Percentiles rank a stretch among this genome's conserved stretches.
Conservation (phyloP, 2,113 vertebrate genomes). For the Dromiciops gliroides region DNA sequence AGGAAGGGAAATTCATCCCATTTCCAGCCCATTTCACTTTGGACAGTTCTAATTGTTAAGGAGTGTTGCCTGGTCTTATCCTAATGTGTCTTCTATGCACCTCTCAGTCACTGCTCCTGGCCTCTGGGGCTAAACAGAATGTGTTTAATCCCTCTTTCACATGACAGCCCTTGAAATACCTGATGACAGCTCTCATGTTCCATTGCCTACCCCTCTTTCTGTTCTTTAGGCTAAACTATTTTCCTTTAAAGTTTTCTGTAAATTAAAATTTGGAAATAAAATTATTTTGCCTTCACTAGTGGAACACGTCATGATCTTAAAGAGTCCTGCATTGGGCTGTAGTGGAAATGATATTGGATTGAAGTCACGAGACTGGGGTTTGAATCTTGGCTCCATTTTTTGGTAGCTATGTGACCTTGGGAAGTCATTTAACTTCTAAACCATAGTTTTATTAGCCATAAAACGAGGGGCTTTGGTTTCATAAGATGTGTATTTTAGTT, state of each 20-base stretch:
- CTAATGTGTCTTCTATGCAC: neutral
- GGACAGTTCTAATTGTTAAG: neutral
- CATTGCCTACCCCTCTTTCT: neutral
- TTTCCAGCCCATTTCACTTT: neutral
- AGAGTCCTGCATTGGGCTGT: neutral
- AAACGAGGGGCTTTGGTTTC: neutral
- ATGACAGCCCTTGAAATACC: neutral
- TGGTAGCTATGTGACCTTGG: neutral
- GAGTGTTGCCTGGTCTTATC: neutral
- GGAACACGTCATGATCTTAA: constrained; percentile 33
- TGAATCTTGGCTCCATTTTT: neutral
- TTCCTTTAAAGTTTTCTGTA: constrained; percentile 33
- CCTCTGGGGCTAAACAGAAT: neutral
- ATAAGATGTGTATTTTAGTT: neutral
- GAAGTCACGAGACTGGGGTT: neutral
- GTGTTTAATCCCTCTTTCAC: neutral
- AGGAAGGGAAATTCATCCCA: neutral
- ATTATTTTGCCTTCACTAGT: constrained; percentile 53
- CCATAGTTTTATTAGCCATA: neutral
- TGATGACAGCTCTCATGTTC: neutral
- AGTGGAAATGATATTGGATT: neutral
- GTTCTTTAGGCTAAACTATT: constrained; percentile 11
- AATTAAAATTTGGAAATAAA: constrained; percentile 56
- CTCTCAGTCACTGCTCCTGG: neutral
- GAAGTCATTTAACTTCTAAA: neutral